Evolutionary conservation across 2,797 vertebrate species (phyloP), one percentile per base, ranked within the genome.

Genomic region (Glossophaga mutica): DNA sequence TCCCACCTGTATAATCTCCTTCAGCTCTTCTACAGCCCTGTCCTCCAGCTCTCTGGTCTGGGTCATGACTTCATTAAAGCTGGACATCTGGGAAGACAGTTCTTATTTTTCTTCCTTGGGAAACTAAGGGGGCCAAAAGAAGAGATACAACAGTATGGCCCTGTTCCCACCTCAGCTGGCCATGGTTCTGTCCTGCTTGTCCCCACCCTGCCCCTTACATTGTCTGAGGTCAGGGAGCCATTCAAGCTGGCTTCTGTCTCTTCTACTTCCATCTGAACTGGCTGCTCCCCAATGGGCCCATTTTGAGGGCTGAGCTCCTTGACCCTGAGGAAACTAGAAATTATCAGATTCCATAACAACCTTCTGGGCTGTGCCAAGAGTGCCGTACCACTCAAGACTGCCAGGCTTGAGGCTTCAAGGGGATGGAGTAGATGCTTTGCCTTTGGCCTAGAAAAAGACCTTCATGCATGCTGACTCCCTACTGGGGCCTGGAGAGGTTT

Each of bases 281-380:
- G 98, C 48, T 94, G 90, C 74, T 98, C 98, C 65, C 96, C 87
- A 68, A 94, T 96, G 57, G 95, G 95, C 90, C 98, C 97, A 59
- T 98, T 99, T 52, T 99, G 97, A 39, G 98, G 97, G 4, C 98
- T 99, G 67, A 99, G 98, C 93, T 99, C 99, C 93, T 99, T 99
- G 88, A 99, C 99, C 98, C 99, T 99, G 97, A 59, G 48, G 97
- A 91, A 97, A 94, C 16, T 97, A 50, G 24, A 93, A 62, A 9
- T 70, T 90, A 18, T 81, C 42, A 39, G 65, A 65, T 90, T 14
- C 65, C 81, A 95, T 7, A 57, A 50, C 39, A 95, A 85, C 46
- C 9, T 65, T 32, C 50, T 70, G 57, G 68, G 50, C 34, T 65
- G 24, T 78, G 29, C 67, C 1, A 46, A 37, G 55, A 90, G 5